Conservation (phyloP, 2,888 invertebrate genomes). For the Cheilosia impressa region DNA sequence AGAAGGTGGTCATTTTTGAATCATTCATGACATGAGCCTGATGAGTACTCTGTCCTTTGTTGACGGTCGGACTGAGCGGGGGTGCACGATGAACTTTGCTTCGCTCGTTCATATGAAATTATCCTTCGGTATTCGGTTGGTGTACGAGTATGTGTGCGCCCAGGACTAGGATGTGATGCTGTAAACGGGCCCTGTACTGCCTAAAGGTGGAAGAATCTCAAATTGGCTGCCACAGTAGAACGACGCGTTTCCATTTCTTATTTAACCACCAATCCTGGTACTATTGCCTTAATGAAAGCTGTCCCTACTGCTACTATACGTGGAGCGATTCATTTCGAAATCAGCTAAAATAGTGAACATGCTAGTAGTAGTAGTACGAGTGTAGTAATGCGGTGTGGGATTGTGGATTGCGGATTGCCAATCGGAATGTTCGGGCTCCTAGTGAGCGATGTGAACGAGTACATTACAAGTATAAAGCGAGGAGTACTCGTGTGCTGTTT, state of each 20-base stretch:
- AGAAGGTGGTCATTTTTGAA: constrained; percentile 75
- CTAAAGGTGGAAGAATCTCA: constrained; percentile 61
- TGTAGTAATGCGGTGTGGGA: neutral
- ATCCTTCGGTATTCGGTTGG: constrained; percentile 49
- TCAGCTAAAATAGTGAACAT: neutral
- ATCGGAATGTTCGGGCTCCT: neutral
- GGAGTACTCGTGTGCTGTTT: neutral
- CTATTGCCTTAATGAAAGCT: constrained; percentile 31
- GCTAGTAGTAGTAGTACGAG: neutral
- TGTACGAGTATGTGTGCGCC: constrained; percentile 17
- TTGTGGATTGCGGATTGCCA: neutral
- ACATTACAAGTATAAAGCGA: neutral
- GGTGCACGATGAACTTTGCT: constrained; percentile 42
- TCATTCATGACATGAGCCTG: constrained; percentile 75
- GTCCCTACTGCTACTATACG: constrained; percentile 8
- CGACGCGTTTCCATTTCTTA: constrained; percentile 50
- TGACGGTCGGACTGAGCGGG: neutral
- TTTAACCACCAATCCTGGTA: constrained; percentile 39
- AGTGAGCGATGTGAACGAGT: neutral
- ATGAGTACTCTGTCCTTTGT: constrained; percentile 61
- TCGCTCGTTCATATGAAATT: constrained; percentile 71
- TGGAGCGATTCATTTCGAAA: constrained; percentile 3
- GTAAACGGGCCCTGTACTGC: constrained; percentile 55
- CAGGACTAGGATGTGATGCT: constrained; percentile 14
- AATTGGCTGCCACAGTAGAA: constrained; percentile 55